A percentile compares a stretch with the other conserved stretches of the same genome.
Evolutionary conservation across 2,797 vertebrate species (phyloP).

Genomic region (Hipposideros larvatus): DNA sequence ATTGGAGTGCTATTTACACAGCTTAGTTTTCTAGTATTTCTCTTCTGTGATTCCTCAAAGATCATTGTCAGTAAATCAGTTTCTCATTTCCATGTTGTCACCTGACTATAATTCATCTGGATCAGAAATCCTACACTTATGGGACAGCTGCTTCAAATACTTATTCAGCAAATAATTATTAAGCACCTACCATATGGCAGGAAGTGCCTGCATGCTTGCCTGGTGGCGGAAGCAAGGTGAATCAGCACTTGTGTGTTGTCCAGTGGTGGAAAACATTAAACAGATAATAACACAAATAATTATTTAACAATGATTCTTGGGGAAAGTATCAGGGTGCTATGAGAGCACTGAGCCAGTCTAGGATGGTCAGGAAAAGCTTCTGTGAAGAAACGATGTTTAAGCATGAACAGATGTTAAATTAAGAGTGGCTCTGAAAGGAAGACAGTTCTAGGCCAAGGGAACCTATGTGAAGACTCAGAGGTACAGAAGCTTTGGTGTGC

Average conservation of each 20-base stretch:
- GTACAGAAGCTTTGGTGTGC: neutral
- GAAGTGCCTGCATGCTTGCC: neutral
- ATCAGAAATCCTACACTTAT: slow-evolving; percentile 38
- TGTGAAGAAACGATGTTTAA: neutral
- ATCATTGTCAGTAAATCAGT: neutral
- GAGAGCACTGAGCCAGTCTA: neutral
- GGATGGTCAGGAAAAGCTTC: neutral
- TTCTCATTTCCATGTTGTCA: slow-evolving; percentile 19
- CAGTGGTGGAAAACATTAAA: neutral
- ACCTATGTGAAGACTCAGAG: neutral
- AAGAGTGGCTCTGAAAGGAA: neutral
- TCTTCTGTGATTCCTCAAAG: neutral
- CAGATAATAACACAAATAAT: neutral
- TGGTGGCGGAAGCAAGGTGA: neutral
- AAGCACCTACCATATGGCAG: neutral
- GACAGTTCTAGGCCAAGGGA: neutral
- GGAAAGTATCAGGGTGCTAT: neutral
- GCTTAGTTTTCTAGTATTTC: neutral
- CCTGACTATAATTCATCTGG: neutral
- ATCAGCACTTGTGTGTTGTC: neutral
- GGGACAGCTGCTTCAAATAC: neutral
- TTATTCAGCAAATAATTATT: slow-evolving; percentile 10
- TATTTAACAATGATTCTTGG: neutral
- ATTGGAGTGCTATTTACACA: neutral
- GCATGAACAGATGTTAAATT: neutral